These are phyloP conservation scores for Oostethus manadensis DNA, from an alignment of 2,113 vertebrate genomes.

Conservation along the genomic window DNA sequence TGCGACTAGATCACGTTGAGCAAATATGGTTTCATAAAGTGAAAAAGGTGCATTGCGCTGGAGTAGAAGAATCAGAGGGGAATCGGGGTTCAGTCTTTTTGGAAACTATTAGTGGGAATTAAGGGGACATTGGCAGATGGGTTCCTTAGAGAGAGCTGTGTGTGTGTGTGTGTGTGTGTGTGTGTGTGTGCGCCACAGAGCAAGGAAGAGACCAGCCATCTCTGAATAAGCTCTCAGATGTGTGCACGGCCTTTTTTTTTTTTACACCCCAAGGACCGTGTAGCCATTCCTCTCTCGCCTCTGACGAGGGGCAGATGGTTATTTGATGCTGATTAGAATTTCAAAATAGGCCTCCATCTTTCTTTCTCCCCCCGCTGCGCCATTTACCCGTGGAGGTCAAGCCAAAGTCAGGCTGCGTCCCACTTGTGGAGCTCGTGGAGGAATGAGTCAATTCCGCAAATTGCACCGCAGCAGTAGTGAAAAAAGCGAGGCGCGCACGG, in stretches of 20 bases:
- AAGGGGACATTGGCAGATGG: slow-evolving; percentile 57
- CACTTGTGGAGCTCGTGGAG: slow-evolving; percentile 7
- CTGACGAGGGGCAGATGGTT: slow-evolving; percentile 52
- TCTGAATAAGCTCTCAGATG: slow-evolving; percentile 34
- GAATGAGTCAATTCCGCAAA: slow-evolving; percentile 32
- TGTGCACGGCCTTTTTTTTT: slow-evolving; percentile 29
- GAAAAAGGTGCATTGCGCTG: slow-evolving; percentile 19
- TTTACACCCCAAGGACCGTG: slow-evolving; percentile 46
- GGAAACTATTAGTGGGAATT: slow-evolving; percentile 60
- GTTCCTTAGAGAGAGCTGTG: slow-evolving; percentile 28
- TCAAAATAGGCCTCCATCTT: slow-evolving; percentile 50
- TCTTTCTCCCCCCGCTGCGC: slow-evolving; percentile 7
- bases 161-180: slow-evolving; percentile 17
- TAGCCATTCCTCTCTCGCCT: slow-evolving; percentile 6
- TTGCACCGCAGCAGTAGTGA: slow-evolving; percentile 9
- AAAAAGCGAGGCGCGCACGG: background rate
- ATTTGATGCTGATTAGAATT: slow-evolving; percentile 62
- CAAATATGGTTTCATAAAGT: slow-evolving; percentile 3
- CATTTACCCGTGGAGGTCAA: slow-evolving; percentile 28
- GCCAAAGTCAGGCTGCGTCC: slow-evolving; percentile 48
- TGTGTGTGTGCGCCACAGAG: slow-evolving; percentile 4
- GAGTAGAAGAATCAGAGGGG: slow-evolving; percentile 18
- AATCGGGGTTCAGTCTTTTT: slow-evolving; percentile 35
- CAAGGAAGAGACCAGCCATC: slow-evolving; percentile 31
- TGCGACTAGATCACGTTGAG: slow-evolving; percentile 44